Percentiles rank a stretch among this genome's conserved stretches.
phyloP scores from a whole-genome alignment of 2,888 invertebrate genomes.

The Erebia aethiops region DNA sequence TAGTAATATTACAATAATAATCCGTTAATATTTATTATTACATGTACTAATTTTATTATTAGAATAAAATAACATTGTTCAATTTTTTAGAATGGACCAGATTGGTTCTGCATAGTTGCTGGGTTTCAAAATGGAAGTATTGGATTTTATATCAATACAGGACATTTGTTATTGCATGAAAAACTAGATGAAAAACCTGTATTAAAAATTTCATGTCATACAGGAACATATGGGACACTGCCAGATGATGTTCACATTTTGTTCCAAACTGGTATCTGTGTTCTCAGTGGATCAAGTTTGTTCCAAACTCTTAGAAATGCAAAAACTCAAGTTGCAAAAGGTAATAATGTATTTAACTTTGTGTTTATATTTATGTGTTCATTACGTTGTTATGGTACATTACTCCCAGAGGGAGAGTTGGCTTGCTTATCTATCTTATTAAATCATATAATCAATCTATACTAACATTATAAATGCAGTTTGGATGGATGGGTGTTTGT shows the following conservation, averaged over 20 bases:
- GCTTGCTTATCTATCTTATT: no score
- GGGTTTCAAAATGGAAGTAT: conserved; percentile 94
- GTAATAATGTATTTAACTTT: conserved; percentile 66
- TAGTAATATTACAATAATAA: no score
- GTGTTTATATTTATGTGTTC: no score
- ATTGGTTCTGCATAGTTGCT: conserved; percentile 96
- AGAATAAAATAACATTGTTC: background rate
- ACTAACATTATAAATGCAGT: no score
- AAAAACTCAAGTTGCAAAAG: conserved; percentile 90
- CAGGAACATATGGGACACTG: conserved; percentile 77
- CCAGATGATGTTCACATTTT: conserved; percentile 89
- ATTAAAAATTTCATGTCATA: conserved; percentile 89
- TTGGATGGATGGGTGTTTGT: no score
- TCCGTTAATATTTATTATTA: no score
- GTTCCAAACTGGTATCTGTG: conserved; percentile 88
- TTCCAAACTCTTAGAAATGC: conserved; percentile 91
- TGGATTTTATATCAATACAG: conserved; percentile 94
- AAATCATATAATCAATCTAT: no score
- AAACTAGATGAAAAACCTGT: conserved; percentile 93
- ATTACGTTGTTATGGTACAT: no score
- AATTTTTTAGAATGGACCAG: conserved; percentile 85
- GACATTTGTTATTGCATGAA: conserved; percentile 91
- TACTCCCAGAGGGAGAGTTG: no score
- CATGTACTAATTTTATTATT: no score
- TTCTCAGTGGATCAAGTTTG: conserved; percentile 89